A percentile compares a stretch with the other conserved stretches of the same genome.
phyloP scores from a whole-genome alignment of 2,888 invertebrate genomes.

The Eupithecia abbreviata region DNA sequence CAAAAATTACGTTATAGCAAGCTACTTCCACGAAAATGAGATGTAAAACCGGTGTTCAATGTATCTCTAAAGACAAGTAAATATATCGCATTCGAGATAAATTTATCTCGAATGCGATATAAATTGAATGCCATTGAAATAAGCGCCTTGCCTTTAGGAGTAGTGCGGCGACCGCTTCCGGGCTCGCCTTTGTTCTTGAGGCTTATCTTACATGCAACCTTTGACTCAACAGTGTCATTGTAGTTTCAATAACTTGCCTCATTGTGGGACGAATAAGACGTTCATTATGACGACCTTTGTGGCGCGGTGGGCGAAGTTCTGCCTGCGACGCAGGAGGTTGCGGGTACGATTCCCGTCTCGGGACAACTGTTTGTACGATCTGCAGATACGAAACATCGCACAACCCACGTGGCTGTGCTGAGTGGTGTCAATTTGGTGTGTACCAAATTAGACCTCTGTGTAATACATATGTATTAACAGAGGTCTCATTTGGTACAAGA shows the following conservation, averaged over 20 bases:
- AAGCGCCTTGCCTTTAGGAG: conserved; percentile 43
- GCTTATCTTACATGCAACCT: conserved; percentile 66
- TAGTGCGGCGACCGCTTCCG: conserved; percentile 50
- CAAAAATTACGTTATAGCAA: background rate
- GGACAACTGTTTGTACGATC: too few species aligned
- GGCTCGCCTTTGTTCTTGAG: conserved; percentile 67
- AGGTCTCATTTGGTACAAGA: too few species aligned
- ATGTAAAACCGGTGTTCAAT: background rate
- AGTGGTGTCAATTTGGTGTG: too few species aligned
- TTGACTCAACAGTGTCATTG: conserved; percentile 52
- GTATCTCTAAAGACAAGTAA: background rate
- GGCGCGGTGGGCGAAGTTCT: too few species aligned
- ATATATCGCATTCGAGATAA: background rate
- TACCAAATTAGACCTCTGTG: too few species aligned
- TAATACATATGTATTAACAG: too few species aligned
- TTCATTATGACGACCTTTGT: background rate
- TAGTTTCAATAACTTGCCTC: background rate
- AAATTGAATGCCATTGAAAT: conserved; percentile 47
- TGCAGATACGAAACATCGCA: too few species aligned
- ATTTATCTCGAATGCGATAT: too few species aligned
- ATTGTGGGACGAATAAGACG: background rate
- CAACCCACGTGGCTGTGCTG: too few species aligned
- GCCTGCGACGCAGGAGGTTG: too few species aligned
- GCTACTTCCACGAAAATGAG: background rate
- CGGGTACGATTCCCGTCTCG: too few species aligned